A percentile compares a stretch with the other conserved stretches of the same genome.
These are phyloP conservation scores for Erythrolamprus reginae DNA, from an alignment of 2,113 vertebrate species.

Conservation along the genomic window DNA sequence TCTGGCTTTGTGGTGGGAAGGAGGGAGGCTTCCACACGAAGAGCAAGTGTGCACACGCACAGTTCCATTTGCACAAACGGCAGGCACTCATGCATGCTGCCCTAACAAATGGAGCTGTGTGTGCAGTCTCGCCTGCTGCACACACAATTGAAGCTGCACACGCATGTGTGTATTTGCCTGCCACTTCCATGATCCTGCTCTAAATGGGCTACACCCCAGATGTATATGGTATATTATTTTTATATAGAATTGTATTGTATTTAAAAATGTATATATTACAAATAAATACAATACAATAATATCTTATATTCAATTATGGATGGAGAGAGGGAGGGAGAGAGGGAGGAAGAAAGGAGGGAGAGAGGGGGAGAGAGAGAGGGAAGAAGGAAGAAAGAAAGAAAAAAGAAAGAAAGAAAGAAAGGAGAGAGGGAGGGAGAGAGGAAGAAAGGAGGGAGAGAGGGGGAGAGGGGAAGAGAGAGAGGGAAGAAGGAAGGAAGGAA, in stretches of 20 bases:
- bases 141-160: no score
- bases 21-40: neutral
- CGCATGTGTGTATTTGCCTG: no score
- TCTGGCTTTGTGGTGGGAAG: neutral
- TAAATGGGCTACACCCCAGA: no score
- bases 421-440: neutral
- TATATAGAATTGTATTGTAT: neutral
- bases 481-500: neutral
- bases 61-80: neutral
- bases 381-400: no score
- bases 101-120: neutral
- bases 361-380: no score
- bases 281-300: neutral
- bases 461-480: no score
- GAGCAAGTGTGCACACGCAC: fast-evolving
- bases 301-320: neutral
- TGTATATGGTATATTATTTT: neutral
- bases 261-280: neutral
- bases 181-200: neutral
- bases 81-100: neutral
- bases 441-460: neutral
- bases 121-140: no score
- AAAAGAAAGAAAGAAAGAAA: neutral
- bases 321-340: neutral
- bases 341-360: no score